Conservation (phyloP, 2,888 invertebrate genomes). For the Mythimna albipuncta region DNA sequence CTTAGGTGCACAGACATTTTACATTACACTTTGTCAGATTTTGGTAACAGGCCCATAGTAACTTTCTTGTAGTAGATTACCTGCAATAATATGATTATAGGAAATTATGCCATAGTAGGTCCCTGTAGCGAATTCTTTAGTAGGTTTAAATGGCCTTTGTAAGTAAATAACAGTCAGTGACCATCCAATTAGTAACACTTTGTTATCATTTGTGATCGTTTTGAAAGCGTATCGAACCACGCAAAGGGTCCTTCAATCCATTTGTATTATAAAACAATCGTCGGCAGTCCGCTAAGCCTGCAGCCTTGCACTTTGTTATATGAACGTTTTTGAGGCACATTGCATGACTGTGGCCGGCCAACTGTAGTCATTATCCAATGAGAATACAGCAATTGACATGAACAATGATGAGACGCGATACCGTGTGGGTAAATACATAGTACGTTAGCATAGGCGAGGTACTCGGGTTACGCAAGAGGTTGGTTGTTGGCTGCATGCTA, state of each 20-base stretch:
- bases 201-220: constrained; percentile 38
- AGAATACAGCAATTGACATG: constrained; percentile 80
- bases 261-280: constrained; percentile 38
- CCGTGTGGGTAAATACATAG: constrained; percentile 72
- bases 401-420: constrained; percentile 82
- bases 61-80: constrained; percentile 8
- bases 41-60: constrained; percentile 33
- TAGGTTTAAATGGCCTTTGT: constrained; percentile 26
- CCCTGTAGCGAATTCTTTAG: background rate
- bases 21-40: constrained; percentile 1
- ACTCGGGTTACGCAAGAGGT: constrained; percentile 77
- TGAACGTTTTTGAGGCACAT: constrained; percentile 77
- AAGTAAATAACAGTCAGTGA: constrained; percentile 12
- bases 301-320: constrained; percentile 79
- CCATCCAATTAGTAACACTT: constrained; percentile 25
- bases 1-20: constrained; percentile 11
- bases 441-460: constrained; percentile 68
- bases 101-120: background rate
- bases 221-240: constrained; percentile 55
- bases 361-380: constrained; percentile 79
- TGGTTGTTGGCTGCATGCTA: constrained; percentile 73
- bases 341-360: constrained; percentile 71
- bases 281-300: constrained; percentile 39
- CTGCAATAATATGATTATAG: constrained; percentile 6
- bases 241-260: constrained; percentile 60